Base-by-base conservation (phyloP, 2,113 vertebrate genomes). In the Triplophysa dalaica region DNA sequence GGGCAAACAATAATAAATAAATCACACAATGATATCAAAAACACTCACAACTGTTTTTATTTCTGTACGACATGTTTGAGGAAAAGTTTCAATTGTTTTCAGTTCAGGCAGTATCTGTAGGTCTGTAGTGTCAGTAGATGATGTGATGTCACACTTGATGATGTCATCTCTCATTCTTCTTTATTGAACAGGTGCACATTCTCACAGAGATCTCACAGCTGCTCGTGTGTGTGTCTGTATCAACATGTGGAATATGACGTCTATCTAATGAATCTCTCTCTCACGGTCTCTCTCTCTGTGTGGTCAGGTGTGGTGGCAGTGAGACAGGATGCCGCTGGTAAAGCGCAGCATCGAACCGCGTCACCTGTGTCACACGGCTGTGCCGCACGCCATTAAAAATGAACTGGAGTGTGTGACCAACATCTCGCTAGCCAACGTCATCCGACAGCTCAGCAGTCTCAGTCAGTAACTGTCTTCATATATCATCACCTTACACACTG, bases 371-470 rank as follows among this genome's bases (percentile, higher is more conserved):
- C 97, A 99, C 89, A 98, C 97, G 78, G 97, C 93, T 79, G 91
- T 99, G 86, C 98, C 98, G 50, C 91, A 95, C 86, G 94, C 93
- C 83, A 94, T 99, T 90, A 98, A 97, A 92, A 99, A 98, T 75
- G 98, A 99, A 89, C 84, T 99, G 91, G 98, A 99, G 92, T 99
- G 98, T 88, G 97, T 99, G 85, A 99, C 97, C 83, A 99, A 99
- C 91, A 94, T 98, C 87, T 98, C 98, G 75, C 93, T 99, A 91
- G 96, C 98, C 91, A 98, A 96, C 89, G 98, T 99, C 89, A 99
- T 99, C 86, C 94, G 97, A 85, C 98, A 99, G 83, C 94, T 99
- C 87, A 98, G 97, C 92, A 99, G 97, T 89, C 94, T 99, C 84
- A 99, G 98, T 99, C 89, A 97, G 98, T 58, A 2, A 52, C 54